Percentiles rank a stretch among this genome's conserved stretches.
Evolutionary conservation across 2,797 vertebrate species (phyloP).

Genomic region (Melanogrammus aeglefinus): DNA sequence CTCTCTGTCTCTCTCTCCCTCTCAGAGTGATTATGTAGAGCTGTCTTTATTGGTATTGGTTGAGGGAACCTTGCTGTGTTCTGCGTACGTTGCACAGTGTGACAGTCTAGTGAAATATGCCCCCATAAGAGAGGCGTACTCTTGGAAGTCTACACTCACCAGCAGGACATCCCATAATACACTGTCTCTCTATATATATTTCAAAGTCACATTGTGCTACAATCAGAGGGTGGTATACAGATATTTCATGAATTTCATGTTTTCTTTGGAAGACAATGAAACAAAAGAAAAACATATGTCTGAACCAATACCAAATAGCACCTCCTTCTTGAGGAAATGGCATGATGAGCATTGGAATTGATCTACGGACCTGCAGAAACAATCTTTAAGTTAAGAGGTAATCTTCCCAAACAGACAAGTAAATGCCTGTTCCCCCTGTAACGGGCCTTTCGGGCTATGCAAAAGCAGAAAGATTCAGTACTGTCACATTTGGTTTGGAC

Average conservation of each 20-base stretch:
- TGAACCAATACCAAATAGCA: background rate
- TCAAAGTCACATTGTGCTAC: background rate
- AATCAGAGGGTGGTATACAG: background rate
- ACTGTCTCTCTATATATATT: background rate
- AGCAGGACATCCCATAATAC: background rate
- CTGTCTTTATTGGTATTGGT: background rate
- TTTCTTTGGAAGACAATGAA: background rate
- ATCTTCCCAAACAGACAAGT: background rate
- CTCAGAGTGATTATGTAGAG: conserved; percentile 31
- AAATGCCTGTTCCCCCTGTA: background rate
- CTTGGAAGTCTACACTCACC: background rate
- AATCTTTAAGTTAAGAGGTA: background rate
- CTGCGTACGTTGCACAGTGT: background rate
- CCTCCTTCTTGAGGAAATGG: background rate
- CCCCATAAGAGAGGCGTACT: background rate
- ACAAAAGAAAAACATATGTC: background rate
- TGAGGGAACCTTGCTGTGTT: background rate
- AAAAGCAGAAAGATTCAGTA: background rate
- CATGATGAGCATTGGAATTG: background rate
- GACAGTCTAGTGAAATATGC: background rate
- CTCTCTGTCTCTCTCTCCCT: conserved; percentile 7
- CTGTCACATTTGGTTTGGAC: background rate
- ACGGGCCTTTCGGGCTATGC: background rate
- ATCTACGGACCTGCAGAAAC: background rate
- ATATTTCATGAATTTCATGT: background rate